Evolutionary conservation across 2,888 invertebrate genomes (phyloP), one percentile per base, ranked within the genome.

Genomic region (Eupithecia vulgata): DNA sequence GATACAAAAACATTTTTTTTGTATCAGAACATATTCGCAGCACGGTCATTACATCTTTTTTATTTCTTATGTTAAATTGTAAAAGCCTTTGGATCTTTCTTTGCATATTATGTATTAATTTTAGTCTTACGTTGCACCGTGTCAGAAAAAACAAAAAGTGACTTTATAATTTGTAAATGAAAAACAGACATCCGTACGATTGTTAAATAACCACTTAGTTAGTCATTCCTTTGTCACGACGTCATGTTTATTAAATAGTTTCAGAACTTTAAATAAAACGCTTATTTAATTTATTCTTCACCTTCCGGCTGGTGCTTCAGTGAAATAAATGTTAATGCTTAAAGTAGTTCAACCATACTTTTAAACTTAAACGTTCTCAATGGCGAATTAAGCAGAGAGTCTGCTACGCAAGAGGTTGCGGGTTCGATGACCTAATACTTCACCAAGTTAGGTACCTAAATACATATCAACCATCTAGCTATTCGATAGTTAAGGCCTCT

Each of bases 221-320:
- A 57, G 57, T 25, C 21, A 57, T 57, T 57, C 57, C 57, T 57
- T 57, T 57, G 25, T 57, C 12, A 57, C 57, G 57, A 57, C 57
- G 57, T 57, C 12, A 57, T 57, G 57, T 25, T 57, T 25, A 25
- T 57, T 12, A 57, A 57, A 57, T 25, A 13, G 57, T 57, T 52
- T 57, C 57, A 25, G 57, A 57, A 25, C 57, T 12, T 57, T 21
- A 57, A 57, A 25, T 57, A 13, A 21, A 57, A 57, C 57, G 25
- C 21, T 57, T 57, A 57, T 57, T 57, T 13, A 57, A 57, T 13
- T 57, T 57, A 10, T 57, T 57, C 25, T 57, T 25, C 57, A 57
- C 57, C 57, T 25, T 52, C 52, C 52, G 25, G 21, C 25, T 57
- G 0, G 57, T 21, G 25, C 25, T 57, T 25, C 25, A 57, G 57